A percentile compares a stretch with the other conserved stretches of the same genome.
Conservation (phyloP, 2,797 vertebrate genomes). For the Gambelia wislizenii region DNA sequence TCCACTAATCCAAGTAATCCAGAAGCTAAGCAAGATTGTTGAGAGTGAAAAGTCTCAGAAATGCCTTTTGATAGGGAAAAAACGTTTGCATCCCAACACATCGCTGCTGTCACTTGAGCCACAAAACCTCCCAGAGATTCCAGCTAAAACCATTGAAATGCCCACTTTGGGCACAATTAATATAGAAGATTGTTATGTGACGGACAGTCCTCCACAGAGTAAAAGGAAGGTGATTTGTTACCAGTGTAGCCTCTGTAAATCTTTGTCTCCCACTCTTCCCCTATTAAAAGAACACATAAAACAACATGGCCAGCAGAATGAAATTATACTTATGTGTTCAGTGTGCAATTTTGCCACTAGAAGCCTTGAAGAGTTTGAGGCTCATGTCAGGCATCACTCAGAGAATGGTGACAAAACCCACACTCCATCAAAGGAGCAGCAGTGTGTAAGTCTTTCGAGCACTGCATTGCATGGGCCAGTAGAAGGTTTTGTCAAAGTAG, state of each 20-base stretch:
- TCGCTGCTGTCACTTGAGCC: constrained; percentile 59
- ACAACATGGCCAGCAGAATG: constrained; percentile 87
- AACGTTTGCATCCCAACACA: constrained; percentile 79
- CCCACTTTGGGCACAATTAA: constrained; percentile 76
- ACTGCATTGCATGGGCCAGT: constrained; percentile 49
- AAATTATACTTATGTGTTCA: constrained; percentile 85
- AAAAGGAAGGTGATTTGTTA: constrained; percentile 88
- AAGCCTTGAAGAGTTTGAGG: constrained; percentile 91
- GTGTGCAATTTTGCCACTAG: constrained; percentile 88
- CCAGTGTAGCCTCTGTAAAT: constrained; percentile 94
- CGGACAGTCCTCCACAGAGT: constrained; percentile 58
- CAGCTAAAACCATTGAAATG: constrained; percentile 73
- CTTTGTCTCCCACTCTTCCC: constrained; percentile 86
- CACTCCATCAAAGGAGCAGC: constrained; percentile 60
- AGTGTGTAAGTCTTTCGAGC: constrained; percentile 26
- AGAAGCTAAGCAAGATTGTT: constrained; percentile 97
- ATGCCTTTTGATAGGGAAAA: constrained; percentile 86
- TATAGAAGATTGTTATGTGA: constrained; percentile 68
- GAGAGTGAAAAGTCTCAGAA: constrained; percentile 88
- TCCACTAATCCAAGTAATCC: constrained; percentile 95
- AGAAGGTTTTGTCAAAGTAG: constrained; percentile 61
- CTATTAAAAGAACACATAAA: constrained; percentile 90
- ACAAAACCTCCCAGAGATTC: constrained; percentile 69
- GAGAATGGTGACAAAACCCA: constrained; percentile 67
- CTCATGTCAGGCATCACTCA: constrained; percentile 87